Conservation (phyloP, 2,888 invertebrate genomes). For the Epinotia bilunana region DNA sequence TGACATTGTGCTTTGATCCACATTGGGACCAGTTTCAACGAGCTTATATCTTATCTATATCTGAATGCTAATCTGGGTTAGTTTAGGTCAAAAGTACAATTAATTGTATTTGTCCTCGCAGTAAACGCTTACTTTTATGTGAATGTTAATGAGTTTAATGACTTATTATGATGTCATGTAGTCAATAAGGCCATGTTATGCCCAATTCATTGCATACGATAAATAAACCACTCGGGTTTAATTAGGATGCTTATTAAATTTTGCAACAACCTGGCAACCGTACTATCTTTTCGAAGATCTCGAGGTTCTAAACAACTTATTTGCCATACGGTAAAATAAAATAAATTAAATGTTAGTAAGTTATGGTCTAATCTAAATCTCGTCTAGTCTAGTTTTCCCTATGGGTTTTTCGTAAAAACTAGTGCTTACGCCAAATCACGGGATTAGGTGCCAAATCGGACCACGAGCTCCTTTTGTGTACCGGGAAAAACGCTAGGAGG, state of each 20-base stretch:
- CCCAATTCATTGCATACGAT: conserved; percentile 13
- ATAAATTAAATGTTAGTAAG: too few species aligned
- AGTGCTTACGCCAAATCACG: too few species aligned
- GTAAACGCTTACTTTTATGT: conserved; percentile 31
- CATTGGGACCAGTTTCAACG: conserved; percentile 66
- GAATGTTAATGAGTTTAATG: conserved; percentile 35
- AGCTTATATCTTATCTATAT: conserved; percentile 45
- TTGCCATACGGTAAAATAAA: too few species aligned
- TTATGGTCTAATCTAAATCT: background rate
- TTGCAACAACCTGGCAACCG: too few species aligned
- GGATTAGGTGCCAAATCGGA: too few species aligned
- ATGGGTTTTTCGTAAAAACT: too few species aligned
- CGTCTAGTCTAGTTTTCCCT: too few species aligned
- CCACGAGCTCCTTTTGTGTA: too few species aligned
- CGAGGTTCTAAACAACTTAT: too few species aligned
- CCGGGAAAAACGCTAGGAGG: too few species aligned
- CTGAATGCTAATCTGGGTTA: conserved; percentile 42
- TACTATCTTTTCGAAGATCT: too few species aligned
- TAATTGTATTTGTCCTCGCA: conserved; percentile 40
- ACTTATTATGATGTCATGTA: conserved; percentile 39
- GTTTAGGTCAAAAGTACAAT: conserved; percentile 45
- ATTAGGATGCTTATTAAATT: conserved; percentile 16
- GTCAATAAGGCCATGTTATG: conserved; percentile 25
- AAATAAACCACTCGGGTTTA: conserved; percentile 20
- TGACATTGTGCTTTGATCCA: conserved; percentile 75